Conservation (phyloP, 1,140 invertebrate species). For the Apolygus lucorum region DNA sequence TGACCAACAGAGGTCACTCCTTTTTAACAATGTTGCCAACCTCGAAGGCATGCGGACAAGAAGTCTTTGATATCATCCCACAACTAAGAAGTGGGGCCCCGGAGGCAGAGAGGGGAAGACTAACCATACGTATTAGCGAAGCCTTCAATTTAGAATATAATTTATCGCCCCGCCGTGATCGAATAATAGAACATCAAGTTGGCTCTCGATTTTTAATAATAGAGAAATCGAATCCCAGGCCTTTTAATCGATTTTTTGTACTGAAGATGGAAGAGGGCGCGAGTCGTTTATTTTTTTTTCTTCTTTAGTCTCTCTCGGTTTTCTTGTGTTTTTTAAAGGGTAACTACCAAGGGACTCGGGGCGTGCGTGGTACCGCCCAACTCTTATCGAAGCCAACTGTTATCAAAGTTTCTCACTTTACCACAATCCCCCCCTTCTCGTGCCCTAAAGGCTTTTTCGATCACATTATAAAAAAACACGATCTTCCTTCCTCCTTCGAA, state of each 20-base stretch:
- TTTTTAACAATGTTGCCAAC: no score
- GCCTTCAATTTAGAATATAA: constrained; percentile 19
- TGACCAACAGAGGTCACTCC: no score
- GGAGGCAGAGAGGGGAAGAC: no score
- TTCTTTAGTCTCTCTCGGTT: neutral
- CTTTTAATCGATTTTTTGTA: constrained; percentile 23
- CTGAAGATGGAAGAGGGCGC: neutral
- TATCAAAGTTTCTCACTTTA: constrained; percentile 12
- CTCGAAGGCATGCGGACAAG: no score
- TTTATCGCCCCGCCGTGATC: constrained; percentile 19
- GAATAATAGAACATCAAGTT: constrained; percentile 21
- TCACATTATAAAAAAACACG: no score
- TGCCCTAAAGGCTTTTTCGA: no score
- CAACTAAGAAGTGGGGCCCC: no score
- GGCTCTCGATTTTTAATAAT: constrained; percentile 22
- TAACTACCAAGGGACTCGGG: constrained; percentile 7
- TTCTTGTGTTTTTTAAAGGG: constrained; percentile 3
- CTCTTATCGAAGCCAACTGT: constrained; percentile 9
- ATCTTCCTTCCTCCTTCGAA: no score
- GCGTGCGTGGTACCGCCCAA: constrained; percentile 8
- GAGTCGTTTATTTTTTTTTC: neutral
- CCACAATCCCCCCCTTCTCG: neutral
- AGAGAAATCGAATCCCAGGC: constrained; percentile 18
- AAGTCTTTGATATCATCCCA: no score
- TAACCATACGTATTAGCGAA: constrained; percentile 23